Evolutionary conservation across 2,113 vertebrate species (phyloP).

Genomic region (Hemibates koningsi): DNA sequence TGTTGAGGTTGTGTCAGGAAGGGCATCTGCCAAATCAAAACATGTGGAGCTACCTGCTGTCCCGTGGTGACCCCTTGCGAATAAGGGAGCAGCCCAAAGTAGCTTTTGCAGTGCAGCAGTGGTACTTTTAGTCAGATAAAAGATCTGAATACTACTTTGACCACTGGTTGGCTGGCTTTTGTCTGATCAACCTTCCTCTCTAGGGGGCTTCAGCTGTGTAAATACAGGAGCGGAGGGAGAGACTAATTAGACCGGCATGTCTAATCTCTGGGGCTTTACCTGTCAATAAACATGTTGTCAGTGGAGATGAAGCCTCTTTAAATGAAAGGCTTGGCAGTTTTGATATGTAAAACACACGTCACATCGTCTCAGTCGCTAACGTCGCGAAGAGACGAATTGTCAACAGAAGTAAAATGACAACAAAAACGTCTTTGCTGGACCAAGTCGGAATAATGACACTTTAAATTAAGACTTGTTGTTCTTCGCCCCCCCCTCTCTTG

Average conservation of each 20-base stretch:
- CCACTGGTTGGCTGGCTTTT: background rate
- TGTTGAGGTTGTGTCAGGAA: background rate
- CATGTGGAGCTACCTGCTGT: background rate
- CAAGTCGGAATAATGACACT: constrained; percentile 62
- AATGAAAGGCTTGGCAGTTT: constrained; percentile 45
- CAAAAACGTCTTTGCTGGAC: constrained; percentile 64
- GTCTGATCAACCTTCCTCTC: constrained; percentile 18
- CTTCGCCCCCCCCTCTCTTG: background rate
- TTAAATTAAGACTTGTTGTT: constrained; percentile 38
- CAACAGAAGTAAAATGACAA: constrained; percentile 57
- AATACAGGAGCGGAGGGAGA: constrained; percentile 16
- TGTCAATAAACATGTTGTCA: constrained; percentile 63
- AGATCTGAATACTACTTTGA: background rate
- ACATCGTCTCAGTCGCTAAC: constrained; percentile 35
- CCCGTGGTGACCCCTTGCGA: background rate
- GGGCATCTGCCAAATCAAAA: background rate
- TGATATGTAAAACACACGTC: constrained; percentile 62
- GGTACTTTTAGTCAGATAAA: background rate
- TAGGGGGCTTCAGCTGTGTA: constrained; percentile 8
- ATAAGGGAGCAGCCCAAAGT: background rate
- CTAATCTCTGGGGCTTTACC: constrained; percentile 54
- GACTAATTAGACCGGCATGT: constrained; percentile 59
- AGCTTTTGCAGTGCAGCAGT: background rate
- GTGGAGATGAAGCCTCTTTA: constrained; percentile 30
- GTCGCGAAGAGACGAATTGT: constrained; percentile 54